Evolutionary conservation across 2,113 vertebrate species (phyloP).

Genomic region (Pelvicachromis taeniatus): DNA sequence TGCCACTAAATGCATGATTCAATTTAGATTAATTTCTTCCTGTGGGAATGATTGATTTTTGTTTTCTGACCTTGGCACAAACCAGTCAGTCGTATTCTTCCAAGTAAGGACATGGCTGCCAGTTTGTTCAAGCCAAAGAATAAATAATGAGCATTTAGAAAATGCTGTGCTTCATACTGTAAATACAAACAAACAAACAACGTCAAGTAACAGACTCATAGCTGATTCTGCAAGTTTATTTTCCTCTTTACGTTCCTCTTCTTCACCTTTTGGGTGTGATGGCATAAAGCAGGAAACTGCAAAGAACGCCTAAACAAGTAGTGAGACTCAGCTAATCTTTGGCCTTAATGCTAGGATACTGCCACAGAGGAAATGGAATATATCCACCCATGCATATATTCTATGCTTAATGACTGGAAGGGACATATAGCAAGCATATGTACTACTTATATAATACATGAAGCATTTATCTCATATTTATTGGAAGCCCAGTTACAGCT

Average conservation of each 20-base stretch:
- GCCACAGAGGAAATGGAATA: slow-evolving; percentile 39
- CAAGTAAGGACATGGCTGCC: slow-evolving; percentile 2
- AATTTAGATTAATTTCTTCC: slow-evolving; percentile 28
- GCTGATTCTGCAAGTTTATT: neutral
- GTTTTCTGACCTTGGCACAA: slow-evolving; percentile 36
- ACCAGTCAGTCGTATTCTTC: neutral
- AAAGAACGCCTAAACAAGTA: neutral
- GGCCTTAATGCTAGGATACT: slow-evolving; percentile 71
- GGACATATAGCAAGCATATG: slow-evolving; percentile 32
- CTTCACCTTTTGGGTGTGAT: neutral
- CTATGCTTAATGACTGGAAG: neutral
- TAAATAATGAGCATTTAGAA: neutral
- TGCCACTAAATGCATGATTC: slow-evolving; percentile 9
- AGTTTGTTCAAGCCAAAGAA: neutral
- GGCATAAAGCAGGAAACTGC: neutral
- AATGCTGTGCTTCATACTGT: neutral
- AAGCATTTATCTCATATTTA: slow-evolving; percentile 41
- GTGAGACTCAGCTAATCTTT: slow-evolving; percentile 18
- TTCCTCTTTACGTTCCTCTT: neutral
- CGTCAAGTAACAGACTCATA: neutral
- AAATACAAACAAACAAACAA: neutral
- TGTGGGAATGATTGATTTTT: slow-evolving; percentile 34
- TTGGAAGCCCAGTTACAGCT: slow-evolving; percentile 16
- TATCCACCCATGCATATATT: slow-evolving; percentile 21
- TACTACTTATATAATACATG: slow-evolving; percentile 5